These are phyloP conservation scores for Crotalus viridis DNA, from an alignment of 2,113 vertebrate genomes.

Conservation along the genomic window DNA sequence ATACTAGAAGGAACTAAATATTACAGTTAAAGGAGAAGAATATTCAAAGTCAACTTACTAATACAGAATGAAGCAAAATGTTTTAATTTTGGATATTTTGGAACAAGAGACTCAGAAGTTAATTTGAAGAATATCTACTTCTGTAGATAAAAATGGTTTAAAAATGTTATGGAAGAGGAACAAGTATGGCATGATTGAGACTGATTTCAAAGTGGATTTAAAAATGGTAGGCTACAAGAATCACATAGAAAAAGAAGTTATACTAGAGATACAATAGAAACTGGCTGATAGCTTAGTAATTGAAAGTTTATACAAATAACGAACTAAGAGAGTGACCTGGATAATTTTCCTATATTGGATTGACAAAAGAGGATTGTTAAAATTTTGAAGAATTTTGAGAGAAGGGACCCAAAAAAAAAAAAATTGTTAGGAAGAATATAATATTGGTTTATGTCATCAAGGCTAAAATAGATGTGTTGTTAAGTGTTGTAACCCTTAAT, in stretches of 20 bases:
- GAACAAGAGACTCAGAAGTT: neutral
- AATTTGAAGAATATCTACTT: neutral
- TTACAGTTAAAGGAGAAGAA: neutral
- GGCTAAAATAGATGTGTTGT: neutral
- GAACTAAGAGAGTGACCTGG: neutral
- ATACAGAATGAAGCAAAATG: neutral
- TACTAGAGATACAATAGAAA: neutral
- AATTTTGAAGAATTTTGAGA: neutral
- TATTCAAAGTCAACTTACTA: neutral
- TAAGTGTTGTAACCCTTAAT: neutral
- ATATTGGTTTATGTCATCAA: neutral
- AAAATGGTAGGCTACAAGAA: neutral
- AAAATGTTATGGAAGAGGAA: neutral
- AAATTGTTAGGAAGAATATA: neutral
- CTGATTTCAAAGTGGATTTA: neutral
- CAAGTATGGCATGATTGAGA: neutral
- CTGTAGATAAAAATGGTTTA: neutral
- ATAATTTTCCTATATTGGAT: neutral
- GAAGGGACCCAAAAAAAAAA: neutral
- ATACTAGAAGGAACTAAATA: neutral
- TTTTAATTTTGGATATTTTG: neutral
- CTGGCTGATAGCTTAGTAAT: neutral
- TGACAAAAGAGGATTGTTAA: neutral
- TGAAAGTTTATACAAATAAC: neutral
- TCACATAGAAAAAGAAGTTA: neutral